Base-by-base conservation (phyloP, 2,113 vertebrate species). In the Amazona vittata region DNA sequence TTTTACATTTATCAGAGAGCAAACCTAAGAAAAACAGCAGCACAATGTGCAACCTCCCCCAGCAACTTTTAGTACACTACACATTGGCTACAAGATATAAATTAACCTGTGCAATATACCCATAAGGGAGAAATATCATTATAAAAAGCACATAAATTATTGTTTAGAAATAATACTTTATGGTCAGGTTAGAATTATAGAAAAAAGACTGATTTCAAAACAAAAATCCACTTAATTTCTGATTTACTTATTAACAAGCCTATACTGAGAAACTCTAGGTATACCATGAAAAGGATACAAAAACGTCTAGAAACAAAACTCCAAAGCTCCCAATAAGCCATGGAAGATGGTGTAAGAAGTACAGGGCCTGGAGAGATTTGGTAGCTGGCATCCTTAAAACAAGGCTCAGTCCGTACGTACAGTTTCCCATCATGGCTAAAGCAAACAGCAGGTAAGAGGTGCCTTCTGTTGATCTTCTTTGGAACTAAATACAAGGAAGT, bases 251-350 rank as follows among this genome's bases (percentile, higher is more conserved):
- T 47, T 64, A 69, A 43, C 13, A 52, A 60, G 7, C 15, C 39
- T 10, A 10, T 4, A 26, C 14, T 2, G 9, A 63, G 43, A 88
- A 52, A 41, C 39, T 69, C 33, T 6, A n/a, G 5, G 15, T 78
- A 0, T 26, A 70, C 47, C 9, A 68, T 59, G 88, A 88, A 95
- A 98, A 98, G 96, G 96, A 98, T 97, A 98, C 97, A 85, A 98
- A 97, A 93, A 96, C 62, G 28, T 98, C 97, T 3, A 98, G 96
- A 68, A 98, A 69, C 39, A 98, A 91, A 80, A 98, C 97, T 64
- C 97, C 98, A 71, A 98, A 96, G 91, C 97, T 98, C 76, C 97
- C 97, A 46, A 91, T 93, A 37, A 98, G 94, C 98, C 98, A 98
- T 21, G 98, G 97, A 85, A 98, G 94, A 86, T 98, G 98, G 86